Base-by-base conservation (phyloP, 2,888 invertebrate species). In the Endomychus coccineus region DNA sequence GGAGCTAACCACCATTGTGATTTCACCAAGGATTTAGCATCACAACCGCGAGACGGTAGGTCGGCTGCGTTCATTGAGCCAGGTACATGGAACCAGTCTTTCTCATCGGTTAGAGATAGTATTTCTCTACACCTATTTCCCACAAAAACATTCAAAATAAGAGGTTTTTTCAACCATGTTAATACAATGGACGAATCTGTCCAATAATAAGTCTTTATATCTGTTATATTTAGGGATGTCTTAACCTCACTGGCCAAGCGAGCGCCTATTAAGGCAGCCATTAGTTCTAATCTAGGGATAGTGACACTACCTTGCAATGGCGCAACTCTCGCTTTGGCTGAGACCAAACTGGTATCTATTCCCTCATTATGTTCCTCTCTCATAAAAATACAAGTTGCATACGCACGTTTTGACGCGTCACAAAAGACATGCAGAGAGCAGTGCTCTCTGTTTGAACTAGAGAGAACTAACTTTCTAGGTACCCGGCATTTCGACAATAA, bases 1-100 rank as follows among this genome's bases (percentile, higher is more conserved):
- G 55, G 57, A 7, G 56, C 56, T 42, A 49, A 44, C 59, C 55
- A 60, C 58, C 58, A 61, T 45, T 36, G 29, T 4, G 51, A 47
- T 16, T 54, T 38, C 5, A 49, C 4, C 3, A 61, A 42, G 10
- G 50, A 34, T 27, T 43, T 30, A 2, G 48, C 42, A 9, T 36
- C 34, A 40, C 58, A 58, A 4, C 57, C 58, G 21, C 57, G 27
- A 2, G 55, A 58, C 3, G 55, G 54, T 5, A 56, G 34, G 39
- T 59, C 57, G 2, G 57, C 58, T 5, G 56, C 55, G 35, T 59
- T 61, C 3, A 43, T 6, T 3, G 13, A 13, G 4, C 58, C 57
- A 3, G 59, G 55, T 4, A 60, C 40, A 42, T 54, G 50, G n/a
- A 39, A 22, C 58, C 58, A 59, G 0, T 32, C 7, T 3, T 40